Percentiles rank a stretch among this genome's conserved stretches.
Conservation (phyloP, 2,888 invertebrate species). For the Leptodirus hochenwartii region DNA sequence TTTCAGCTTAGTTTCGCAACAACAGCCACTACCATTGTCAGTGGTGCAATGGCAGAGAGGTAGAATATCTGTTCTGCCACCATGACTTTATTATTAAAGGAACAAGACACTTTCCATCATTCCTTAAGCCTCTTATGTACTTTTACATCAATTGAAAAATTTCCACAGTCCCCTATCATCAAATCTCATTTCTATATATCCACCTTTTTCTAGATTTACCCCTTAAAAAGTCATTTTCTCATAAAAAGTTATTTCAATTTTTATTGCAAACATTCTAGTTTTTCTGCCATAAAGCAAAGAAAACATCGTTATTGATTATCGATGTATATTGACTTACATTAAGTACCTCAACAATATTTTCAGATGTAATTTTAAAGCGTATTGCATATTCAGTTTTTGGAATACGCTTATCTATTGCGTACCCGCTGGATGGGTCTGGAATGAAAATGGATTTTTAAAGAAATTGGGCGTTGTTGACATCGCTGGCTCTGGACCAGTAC, state of each 20-base stretch:
- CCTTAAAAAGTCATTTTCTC: too few relatives aligned
- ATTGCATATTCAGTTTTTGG: conserved; percentile 73
- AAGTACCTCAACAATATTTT: conserved; percentile 11
- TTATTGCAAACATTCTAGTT: conserved; percentile 1
- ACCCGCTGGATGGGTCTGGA: conserved; percentile 90
- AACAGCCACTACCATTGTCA: conserved; percentile 79
- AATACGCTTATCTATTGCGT: conserved; percentile 84
- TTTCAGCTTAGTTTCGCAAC: conserved; percentile 85
- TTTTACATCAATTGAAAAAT: too few relatives aligned
- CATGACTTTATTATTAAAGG: conserved; percentile 10
- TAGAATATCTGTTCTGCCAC: too few relatives aligned
- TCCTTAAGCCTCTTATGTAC: too few relatives aligned
- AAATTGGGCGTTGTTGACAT: conserved; percentile 78
- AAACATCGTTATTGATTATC: too few relatives aligned
- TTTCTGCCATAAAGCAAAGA: too few relatives aligned
- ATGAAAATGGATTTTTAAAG: conserved; percentile 70
- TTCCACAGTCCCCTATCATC: too few relatives aligned
- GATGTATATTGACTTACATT: too few relatives aligned
- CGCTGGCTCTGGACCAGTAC: conserved; percentile 82
- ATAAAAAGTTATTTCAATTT: too few relatives aligned
- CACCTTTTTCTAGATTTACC: too few relatives aligned
- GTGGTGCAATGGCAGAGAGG: conserved; percentile 91
- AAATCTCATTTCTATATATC: too few relatives aligned
- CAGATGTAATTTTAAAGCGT: conserved; percentile 80
- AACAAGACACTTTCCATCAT: neutral